These are phyloP conservation scores for Ciconia boyciana DNA, from an alignment of 2,113 vertebrate species.

Conservation along the genomic window DNA sequence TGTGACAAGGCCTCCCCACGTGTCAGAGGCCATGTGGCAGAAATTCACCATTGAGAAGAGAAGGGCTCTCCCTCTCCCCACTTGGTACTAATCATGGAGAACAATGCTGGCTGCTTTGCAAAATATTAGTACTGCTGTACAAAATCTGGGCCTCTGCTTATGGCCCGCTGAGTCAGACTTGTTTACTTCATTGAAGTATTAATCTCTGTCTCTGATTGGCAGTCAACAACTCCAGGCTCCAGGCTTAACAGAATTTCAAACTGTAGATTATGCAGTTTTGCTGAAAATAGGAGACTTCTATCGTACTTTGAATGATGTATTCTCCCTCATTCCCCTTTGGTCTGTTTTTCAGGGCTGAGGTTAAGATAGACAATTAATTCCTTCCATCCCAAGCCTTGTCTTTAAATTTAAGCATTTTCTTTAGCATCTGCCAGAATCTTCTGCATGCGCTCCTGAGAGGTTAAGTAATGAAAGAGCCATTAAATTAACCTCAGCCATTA, in stretches of 20 bases:
- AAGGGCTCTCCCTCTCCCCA: not conserved
- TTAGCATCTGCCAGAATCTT: not conserved
- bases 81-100: not conserved
- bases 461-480: not conserved
- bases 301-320: not conserved
- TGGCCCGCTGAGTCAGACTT: constrained; percentile 8
- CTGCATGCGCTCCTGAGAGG: not conserved
- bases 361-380: constrained; percentile 20
- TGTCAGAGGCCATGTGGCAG: not conserved
- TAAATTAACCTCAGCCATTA: not conserved
- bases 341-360: not conserved
- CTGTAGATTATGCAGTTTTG: constrained; percentile 4
- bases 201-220: not conserved
- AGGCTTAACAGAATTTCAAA: constrained; percentile 7
- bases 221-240: constrained; percentile 8
- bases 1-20: fast-evolving
- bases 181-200: constrained; percentile 19
- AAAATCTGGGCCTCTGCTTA: not conserved
- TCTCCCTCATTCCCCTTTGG: not conserved
- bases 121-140: not conserved
- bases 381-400: not conserved
- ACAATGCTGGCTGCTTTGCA: constrained; percentile 40
- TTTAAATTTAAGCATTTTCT: constrained; percentile 35
- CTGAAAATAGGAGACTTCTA: not conserved
- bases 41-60: not conserved